These are phyloP conservation scores for Clitarchus hookeri DNA, from an alignment of 2,888 invertebrate species.

Conservation along the genomic window DNA sequence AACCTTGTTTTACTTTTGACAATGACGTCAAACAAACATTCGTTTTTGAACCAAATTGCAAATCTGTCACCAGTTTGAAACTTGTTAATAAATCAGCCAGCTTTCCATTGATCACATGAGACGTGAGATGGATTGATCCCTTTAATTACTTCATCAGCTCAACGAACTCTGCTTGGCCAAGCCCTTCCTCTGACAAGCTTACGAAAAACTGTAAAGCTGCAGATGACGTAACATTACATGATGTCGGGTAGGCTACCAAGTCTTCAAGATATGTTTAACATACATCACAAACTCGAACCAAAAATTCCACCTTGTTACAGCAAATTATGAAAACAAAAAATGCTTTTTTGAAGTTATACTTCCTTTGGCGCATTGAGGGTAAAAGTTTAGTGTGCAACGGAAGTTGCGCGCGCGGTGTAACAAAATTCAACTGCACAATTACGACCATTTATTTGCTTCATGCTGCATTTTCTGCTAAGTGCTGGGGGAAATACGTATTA, in stretches of 20 bases:
- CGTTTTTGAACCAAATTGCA: neutral
- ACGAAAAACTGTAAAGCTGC: neutral
- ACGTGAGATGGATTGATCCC: neutral
- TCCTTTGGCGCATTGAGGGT: no score
- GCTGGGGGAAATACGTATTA: no score
- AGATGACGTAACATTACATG: neutral
- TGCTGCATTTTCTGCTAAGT: no score
- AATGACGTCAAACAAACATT: neutral
- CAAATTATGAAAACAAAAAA: neutral
- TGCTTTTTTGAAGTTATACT: no score
- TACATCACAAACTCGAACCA: neutral
- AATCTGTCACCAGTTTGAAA: neutral
- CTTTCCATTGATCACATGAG: neutral
- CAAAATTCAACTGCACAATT: no score
- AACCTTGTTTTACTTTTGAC: neutral
- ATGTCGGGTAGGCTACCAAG: neutral
- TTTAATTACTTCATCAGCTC: neutral
- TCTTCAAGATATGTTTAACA: neutral
- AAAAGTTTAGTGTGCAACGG: no score
- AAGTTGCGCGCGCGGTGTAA: no score
- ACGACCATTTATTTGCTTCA: no score
- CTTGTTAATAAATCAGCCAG: neutral
- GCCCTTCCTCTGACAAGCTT: neutral
- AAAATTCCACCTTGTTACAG: neutral
- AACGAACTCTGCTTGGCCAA: neutral